Evolutionary conservation across 2,888 invertebrate genomes (phyloP).

Genomic region (Schizotus pectinicornis): DNA sequence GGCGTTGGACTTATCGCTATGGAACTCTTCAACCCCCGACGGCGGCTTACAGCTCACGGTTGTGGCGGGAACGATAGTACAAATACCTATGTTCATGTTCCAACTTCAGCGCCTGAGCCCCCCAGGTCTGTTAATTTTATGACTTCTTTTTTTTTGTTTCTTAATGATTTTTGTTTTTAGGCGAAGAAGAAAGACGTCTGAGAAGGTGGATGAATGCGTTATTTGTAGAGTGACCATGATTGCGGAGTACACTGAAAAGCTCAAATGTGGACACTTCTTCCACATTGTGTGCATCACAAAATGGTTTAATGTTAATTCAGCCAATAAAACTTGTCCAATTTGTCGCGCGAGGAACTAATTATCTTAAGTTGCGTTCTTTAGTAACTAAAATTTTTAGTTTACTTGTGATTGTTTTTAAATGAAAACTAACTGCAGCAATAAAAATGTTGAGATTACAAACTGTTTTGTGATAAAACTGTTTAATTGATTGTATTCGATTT

Average conservation of each 20-base stretch:
- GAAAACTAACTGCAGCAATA: no score
- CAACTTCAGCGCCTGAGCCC: not conserved
- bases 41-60: not conserved
- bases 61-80: not conserved
- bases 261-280: conserved; percentile 30
- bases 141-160: not conserved
- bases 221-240: not conserved
- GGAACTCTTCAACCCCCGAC: not conserved
- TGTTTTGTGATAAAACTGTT: no score
- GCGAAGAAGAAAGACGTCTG: not conserved
- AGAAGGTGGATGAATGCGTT: not conserved
- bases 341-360: conserved; percentile 23
- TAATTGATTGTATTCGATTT: no score
- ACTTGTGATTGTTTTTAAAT: no score
- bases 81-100: not conserved
- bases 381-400: no score
- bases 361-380: conserved; percentile 35
- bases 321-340: conserved; percentile 30
- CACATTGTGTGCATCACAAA: conserved; percentile 27
- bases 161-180: not conserved
- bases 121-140: not conserved
- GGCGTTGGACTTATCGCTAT: not conserved
- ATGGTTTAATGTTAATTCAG: conserved; percentile 28
- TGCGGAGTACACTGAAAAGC: not conserved
- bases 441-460: no score